Evolutionary conservation across 2,113 vertebrate species (phyloP).

Genomic region (Blennius ocellaris): DNA sequence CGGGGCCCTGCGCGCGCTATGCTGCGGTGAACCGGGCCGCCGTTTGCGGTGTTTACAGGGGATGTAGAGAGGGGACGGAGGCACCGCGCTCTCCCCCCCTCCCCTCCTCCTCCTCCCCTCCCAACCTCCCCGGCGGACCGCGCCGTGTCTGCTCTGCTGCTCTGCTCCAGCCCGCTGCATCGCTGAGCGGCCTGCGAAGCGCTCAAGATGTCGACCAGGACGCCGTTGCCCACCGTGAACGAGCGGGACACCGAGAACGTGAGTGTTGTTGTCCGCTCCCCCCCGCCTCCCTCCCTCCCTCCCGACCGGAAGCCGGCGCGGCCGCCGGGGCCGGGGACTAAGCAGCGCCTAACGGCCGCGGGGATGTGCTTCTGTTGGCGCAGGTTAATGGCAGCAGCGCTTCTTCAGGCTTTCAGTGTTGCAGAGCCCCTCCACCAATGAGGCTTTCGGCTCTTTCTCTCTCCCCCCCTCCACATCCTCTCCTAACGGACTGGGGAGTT

Average conservation of each 20-base stretch:
- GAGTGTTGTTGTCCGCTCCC: constrained; percentile 60
- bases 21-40: constrained; percentile 72
- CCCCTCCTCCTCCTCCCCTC: constrained; percentile 26
- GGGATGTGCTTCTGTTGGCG: constrained; percentile 29
- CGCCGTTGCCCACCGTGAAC: constrained; percentile 95
- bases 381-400: constrained; percentile 51
- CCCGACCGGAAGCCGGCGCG: constrained; percentile 38
- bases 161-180: constrained; percentile 70
- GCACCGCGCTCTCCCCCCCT: constrained; percentile 58
- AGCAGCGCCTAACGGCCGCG: not conserved
- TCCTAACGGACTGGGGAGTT: constrained; percentile 21
- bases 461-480: not conserved
- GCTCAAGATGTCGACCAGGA: constrained; percentile 94
- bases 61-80: constrained; percentile 76
- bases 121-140: constrained; percentile 45
- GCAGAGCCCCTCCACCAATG: constrained; percentile 59
- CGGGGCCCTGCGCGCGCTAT: constrained; percentile 60
- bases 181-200: constrained; percentile 77
- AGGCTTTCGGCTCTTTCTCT: constrained; percentile 1
- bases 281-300: too few relatives aligned
- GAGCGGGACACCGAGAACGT: constrained; percentile 95
- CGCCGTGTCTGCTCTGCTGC: constrained; percentile 67
- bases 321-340: not conserved
- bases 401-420: constrained; percentile 46
- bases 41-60: constrained; percentile 67